Conservation (phyloP, 2,888 invertebrate species). For the Dromius quadrimaculatus region DNA sequence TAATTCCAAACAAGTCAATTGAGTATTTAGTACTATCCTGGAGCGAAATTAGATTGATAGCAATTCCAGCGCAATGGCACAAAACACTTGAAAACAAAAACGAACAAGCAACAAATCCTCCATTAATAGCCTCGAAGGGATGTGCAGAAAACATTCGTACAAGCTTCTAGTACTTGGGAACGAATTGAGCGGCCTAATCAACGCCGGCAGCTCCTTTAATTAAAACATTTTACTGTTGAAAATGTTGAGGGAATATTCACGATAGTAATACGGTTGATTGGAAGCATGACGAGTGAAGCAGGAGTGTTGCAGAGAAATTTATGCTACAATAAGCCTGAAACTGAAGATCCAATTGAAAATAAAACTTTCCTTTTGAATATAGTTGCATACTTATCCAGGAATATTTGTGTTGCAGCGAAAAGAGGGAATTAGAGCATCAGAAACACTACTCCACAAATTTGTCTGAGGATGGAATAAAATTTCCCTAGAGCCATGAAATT, state of each 20-base stretch:
- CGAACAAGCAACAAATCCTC: slow-evolving; percentile 40
- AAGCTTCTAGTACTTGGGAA: slow-evolving; percentile 38
- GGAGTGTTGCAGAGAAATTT: too few relatives aligned
- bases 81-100: slow-evolving; percentile 43
- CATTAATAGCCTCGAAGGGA: slow-evolving; percentile 42
- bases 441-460: slow-evolving; percentile 42
- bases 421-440: slow-evolving; percentile 48
- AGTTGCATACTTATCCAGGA: slow-evolving; percentile 22
- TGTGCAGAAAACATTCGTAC: slow-evolving; percentile 40
- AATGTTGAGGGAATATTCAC: slow-evolving; percentile 39
- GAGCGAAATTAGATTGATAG: slow-evolving; percentile 23
- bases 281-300: too few relatives aligned
- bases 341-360: too few relatives aligned
- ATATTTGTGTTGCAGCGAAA: slow-evolving; percentile 39
- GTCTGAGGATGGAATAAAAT: slow-evolving; percentile 34
- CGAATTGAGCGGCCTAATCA: slow-evolving; percentile 50
- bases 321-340: too few relatives aligned
- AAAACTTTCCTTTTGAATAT: slow-evolving; percentile 33
- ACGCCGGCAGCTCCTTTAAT: slow-evolving; percentile 42
- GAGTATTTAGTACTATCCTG: slow-evolving; percentile 17
- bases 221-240: slow-evolving; percentile 50
- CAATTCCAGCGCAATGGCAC: slow-evolving; percentile 8
- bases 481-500: slow-evolving; percentile 45
- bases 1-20: slow-evolving; percentile 20
- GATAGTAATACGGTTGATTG: too few relatives aligned